phyloP scores from a whole-genome alignment of 2,888 invertebrate species.

The Tipula confusa region DNA sequence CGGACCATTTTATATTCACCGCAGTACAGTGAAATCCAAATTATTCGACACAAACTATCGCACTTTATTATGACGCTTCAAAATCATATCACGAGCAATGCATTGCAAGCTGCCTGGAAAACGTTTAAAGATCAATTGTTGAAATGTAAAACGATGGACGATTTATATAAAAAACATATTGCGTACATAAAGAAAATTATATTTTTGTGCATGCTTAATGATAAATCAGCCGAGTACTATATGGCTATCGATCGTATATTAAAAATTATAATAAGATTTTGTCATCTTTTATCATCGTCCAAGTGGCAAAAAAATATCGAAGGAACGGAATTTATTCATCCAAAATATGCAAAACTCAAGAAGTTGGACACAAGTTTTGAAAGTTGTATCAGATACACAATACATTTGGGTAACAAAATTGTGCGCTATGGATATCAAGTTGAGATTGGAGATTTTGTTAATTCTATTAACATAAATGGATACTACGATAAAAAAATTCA shows the following conservation, averaged over 20 bases:
- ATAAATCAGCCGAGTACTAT: slow-evolving; percentile 63
- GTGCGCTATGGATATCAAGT: slow-evolving; percentile 48
- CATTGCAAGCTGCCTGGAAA: slow-evolving; percentile 69
- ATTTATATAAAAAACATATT: slow-evolving; percentile 67
- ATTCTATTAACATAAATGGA: slow-evolving; percentile 47
- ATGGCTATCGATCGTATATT: slow-evolving; percentile 68
- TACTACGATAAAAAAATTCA: slow-evolving; percentile 40
- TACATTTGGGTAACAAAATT: slow-evolving; percentile 48
- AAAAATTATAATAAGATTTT: slow-evolving; percentile 60
- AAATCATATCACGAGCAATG: slow-evolving; percentile 72
- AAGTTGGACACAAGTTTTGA: slow-evolving; percentile 47
- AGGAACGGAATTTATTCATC: slow-evolving; percentile 43
- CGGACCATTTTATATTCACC: slow-evolving; percentile 55
- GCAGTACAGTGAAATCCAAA: slow-evolving; percentile 67
- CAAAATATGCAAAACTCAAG: slow-evolving; percentile 44
- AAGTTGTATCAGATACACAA: slow-evolving; percentile 45
- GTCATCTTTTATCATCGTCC: slow-evolving; percentile 43
- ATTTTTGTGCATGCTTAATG: slow-evolving; percentile 69
- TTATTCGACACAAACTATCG: slow-evolving; percentile 69
- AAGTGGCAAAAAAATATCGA: slow-evolving; percentile 41
- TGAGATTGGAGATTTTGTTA: slow-evolving; percentile 48
- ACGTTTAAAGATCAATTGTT: slow-evolving; percentile 65
- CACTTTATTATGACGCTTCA: slow-evolving; percentile 71
- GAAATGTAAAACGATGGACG: slow-evolving; percentile 63
- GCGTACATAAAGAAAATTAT: slow-evolving; percentile 70